Base-by-base conservation (phyloP, 2,888 invertebrate genomes). In the Spatulosminthurus flaviceps region DNA sequence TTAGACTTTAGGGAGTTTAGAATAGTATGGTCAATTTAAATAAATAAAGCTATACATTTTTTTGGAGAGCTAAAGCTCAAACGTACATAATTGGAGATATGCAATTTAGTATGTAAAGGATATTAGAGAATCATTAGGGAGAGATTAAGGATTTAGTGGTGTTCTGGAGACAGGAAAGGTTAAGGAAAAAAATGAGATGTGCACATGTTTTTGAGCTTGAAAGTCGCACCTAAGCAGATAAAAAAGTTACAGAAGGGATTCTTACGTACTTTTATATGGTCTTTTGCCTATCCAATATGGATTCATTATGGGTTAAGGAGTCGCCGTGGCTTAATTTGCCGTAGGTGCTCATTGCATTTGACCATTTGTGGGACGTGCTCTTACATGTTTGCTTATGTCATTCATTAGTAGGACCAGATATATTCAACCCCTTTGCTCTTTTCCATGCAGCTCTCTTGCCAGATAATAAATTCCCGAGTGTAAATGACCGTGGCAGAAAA, bases 311-410 rank as follows among this genome's bases (percentile, higher is more conserved):
- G 16, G 51, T 11, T 51, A 19, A 51, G 51, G 16, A 13, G 51
- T 11, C 51, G 51, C 51, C 51, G 16, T 13, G n/a, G 16, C 51
- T 51, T 51, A 51, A 51, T 51, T 51, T 51, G 51, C 51, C 51
- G 51, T 51, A 51, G 51, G 51, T 51, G 51, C 51, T 51, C 51
- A 51, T 51, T 51, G 51, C 51, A 51, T 51, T 51, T 51, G 51
- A 51, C 51, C 51, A 51, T 51, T 51, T 51, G 51, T 51, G 51
- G 51, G 51, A 51, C 51, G 51, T 51, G 51, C 51, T 19, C 51
- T 51, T 51, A 51, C 51, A 51, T 51, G 51, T 51, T 51, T 51
- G 51, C 51, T 51, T 51, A 51, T 51, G 51, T 51, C 51, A 51
- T 51, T 51, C 51, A 51, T 51, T 51, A 51, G 51, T 11, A 51